Conservation (phyloP, 2,888 invertebrate genomes). For the Hydrotaea diabolus region DNA sequence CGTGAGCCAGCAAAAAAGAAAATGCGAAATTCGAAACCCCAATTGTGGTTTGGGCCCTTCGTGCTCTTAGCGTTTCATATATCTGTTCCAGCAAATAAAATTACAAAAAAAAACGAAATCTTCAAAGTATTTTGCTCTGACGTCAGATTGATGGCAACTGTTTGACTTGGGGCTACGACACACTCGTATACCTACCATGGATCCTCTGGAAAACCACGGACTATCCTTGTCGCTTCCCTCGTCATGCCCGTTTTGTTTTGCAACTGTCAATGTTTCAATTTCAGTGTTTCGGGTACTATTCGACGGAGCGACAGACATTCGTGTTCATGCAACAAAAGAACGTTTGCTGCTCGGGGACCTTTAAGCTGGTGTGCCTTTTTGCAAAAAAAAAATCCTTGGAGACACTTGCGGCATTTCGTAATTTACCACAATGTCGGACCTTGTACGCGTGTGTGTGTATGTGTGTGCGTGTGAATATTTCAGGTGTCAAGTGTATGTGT, state of each 20-base stretch:
- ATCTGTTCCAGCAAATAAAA: too few relatives aligned
- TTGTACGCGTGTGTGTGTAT: not conserved
- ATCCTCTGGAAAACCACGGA: not conserved
- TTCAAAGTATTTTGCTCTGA: too few relatives aligned
- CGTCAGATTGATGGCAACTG: too few relatives aligned
- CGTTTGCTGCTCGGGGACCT: constrained; percentile 23
- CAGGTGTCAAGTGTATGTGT: constrained; percentile 9
- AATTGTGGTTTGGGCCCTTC: too few relatives aligned
- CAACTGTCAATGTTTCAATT: not conserved
- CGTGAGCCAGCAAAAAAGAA: too few relatives aligned
- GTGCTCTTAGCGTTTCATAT: too few relatives aligned
- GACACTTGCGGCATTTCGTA: constrained; percentile 41
- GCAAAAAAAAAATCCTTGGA: constrained; percentile 49
- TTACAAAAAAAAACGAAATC: too few relatives aligned
- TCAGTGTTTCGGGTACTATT: not conserved
- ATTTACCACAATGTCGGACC: constrained; percentile 5
- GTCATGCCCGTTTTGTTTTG: not conserved
- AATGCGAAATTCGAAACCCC: too few relatives aligned
- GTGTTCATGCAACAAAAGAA: constrained; percentile 13
- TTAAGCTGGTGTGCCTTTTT: constrained; percentile 21
- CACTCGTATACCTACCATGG: too few relatives aligned
- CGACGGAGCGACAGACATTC: not conserved
- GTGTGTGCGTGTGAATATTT: not conserved
- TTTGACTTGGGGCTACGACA: too few relatives aligned
- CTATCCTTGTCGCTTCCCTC: not conserved